phyloP scores from a whole-genome alignment of 2,888 invertebrate genomes.

The Xestia c-nigrum region DNA sequence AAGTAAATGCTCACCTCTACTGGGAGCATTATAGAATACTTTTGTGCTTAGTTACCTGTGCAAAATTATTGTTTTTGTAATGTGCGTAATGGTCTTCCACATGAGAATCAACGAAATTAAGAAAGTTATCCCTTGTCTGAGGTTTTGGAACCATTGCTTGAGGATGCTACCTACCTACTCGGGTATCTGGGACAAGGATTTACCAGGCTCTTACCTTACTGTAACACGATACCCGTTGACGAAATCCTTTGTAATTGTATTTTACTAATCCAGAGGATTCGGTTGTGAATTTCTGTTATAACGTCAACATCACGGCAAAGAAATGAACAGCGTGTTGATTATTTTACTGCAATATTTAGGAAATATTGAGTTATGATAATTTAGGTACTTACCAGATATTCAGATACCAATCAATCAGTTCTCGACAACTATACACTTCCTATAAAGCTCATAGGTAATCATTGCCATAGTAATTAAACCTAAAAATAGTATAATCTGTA shows the following conservation, averaged over 20 bases:
- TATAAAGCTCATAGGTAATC: too few species aligned
- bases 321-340: background rate
- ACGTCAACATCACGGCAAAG: background rate
- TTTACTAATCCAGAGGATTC: slow-evolving; percentile 34
- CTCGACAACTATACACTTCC: background rate
- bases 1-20: too few species aligned
- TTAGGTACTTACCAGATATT: background rate
- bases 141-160: slow-evolving; percentile 31
- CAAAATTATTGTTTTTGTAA: background rate
- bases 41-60: background rate
- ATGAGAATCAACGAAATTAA: slow-evolving; percentile 8
- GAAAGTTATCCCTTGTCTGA: slow-evolving; percentile 40
- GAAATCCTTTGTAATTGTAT: slow-evolving; percentile 52
- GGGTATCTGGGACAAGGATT: slow-evolving; percentile 37
- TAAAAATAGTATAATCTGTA: background rate
- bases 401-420: background rate
- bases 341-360: background rate
- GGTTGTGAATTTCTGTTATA: slow-evolving; percentile 10
- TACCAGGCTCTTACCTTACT: slow-evolving; percentile 21
- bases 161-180: background rate
- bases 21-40: too few species aligned
- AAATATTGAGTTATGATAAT: background rate
- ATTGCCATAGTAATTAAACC: background rate
- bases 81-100: background rate
- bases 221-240: slow-evolving; percentile 37